phyloP scores from a whole-genome alignment of 1,140 invertebrate genomes.

The Cydia splendana region DNA sequence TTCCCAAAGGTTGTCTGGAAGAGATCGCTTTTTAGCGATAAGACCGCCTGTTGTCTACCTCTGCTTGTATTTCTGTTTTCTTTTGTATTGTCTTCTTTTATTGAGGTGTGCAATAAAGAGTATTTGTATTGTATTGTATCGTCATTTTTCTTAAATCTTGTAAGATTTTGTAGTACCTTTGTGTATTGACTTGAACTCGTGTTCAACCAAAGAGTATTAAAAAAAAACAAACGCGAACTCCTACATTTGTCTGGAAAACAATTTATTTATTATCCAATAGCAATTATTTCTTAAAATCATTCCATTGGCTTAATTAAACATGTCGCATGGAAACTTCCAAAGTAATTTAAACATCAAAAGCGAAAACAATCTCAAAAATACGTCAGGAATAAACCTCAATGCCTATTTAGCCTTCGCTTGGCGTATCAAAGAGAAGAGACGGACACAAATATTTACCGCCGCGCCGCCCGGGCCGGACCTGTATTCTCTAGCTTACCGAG shows the following conservation, averaged over 20 bases:
- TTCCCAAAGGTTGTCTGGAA: too few relatives aligned
- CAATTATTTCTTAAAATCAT: not conserved
- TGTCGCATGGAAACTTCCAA: not conserved
- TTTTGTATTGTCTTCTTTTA: too few relatives aligned
- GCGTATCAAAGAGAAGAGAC: constrained; percentile 22
- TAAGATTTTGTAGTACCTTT: too few relatives aligned
- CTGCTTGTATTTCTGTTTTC: too few relatives aligned
- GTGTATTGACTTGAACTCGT: too few relatives aligned
- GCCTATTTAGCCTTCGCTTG: constrained; percentile 10
- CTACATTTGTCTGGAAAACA: not conserved
- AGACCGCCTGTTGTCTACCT: too few relatives aligned
- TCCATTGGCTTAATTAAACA: not conserved
- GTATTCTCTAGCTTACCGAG: not conserved
- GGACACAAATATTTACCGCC: constrained; percentile 26
- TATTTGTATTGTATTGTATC: too few relatives aligned
- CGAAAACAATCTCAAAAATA: constrained; percentile 14
- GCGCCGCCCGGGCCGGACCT: not conserved
- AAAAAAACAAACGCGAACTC: too few relatives aligned
- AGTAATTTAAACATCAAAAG: constrained; percentile 22
- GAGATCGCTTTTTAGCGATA: too few relatives aligned
- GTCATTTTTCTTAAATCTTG: too few relatives aligned
- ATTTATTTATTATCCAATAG: not conserved
- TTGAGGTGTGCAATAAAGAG: too few relatives aligned
- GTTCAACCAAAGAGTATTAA: too few relatives aligned
- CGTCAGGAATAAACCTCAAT: constrained; percentile 20